Evolutionary conservation across 2,113 vertebrate genomes (phyloP), one percentile per base, ranked within the genome.

Genomic region (Carettochelys insculpta): DNA sequence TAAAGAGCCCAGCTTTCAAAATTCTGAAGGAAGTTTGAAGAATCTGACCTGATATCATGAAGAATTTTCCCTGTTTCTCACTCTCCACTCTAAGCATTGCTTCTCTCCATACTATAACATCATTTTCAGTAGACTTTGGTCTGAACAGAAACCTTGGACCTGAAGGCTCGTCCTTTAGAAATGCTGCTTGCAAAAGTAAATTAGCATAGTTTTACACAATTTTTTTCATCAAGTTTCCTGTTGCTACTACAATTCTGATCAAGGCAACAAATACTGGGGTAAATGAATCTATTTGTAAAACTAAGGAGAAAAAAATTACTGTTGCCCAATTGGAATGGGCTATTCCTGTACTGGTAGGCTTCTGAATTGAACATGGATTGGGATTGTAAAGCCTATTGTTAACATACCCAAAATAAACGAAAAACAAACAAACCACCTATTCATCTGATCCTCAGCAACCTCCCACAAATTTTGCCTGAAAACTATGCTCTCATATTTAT

Each of bases 371-470:
- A 51, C 61, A 75, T 61, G 83, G 85, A 80, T 81, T 48, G 51
- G 54, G 92, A 87, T 96, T 94, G 73, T 92, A 94, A 94, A 92
- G 58, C n/a, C 41, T 25, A 3, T 90, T 87, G 56, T 93, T 90
- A 53, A 77, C 90, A 19, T 31, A 47, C 71, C 78, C 31, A 71
- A 34, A 22, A 48, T 92, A 92, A 90, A 94, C 89, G 43, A 89
- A 94, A 87, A 90, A 78, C n/a, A n/a, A n/a, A n/a, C n/a, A 53
- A 92, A 68, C 34, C 50, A 34, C 58, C 78, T 85, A 14, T 77
- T 82, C 94, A 87, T 95, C 83, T 85, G 85, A 11, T 4, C 85
- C n/a, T 90, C 79, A 93, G 92, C 76, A 89, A 95, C 87, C 92
- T 0, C 12, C 24, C 5, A 12, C 83, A 81, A 85, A 82, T 85